phyloP scores from a whole-genome alignment of 1,140 invertebrate species.

The Hestina assimilis region DNA sequence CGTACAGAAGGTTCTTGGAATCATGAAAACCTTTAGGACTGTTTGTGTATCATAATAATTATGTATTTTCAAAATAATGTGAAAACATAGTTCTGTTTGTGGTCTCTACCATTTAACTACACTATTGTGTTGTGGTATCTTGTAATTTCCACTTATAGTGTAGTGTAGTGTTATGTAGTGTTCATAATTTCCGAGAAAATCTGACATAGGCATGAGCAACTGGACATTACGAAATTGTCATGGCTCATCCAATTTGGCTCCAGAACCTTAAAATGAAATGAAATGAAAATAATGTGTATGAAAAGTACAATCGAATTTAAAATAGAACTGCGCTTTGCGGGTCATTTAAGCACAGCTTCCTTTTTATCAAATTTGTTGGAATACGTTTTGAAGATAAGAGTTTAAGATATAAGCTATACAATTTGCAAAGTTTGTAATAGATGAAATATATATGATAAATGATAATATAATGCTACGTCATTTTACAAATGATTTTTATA shows the following conservation, averaged over 20 bases:
- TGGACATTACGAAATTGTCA: no score
- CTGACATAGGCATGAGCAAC: no score
- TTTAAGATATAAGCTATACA: background rate
- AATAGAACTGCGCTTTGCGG: background rate
- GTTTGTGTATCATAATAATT: no score
- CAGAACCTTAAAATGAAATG: background rate
- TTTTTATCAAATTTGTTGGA: slow-evolving; percentile 12
- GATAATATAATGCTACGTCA: background rate
- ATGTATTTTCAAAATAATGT: no score
- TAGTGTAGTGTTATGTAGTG: no score
- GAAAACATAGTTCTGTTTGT: no score
- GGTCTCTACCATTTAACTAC: no score
- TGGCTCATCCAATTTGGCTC: background rate
- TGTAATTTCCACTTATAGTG: no score
- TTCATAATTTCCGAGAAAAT: no score
- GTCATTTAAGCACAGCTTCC: background rate
- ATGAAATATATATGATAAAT: background rate
- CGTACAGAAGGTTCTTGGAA: no score
- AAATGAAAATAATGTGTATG: background rate
- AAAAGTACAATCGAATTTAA: background rate
- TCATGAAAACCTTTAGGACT: no score
- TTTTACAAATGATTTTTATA: background rate
- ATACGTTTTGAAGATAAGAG: slow-evolving; percentile 3
- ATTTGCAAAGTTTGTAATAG: background rate
- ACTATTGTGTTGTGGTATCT: no score